Evolutionary conservation across 1,140 invertebrate genomes (phyloP).

Genomic region (Euborellia annulipes): DNA sequence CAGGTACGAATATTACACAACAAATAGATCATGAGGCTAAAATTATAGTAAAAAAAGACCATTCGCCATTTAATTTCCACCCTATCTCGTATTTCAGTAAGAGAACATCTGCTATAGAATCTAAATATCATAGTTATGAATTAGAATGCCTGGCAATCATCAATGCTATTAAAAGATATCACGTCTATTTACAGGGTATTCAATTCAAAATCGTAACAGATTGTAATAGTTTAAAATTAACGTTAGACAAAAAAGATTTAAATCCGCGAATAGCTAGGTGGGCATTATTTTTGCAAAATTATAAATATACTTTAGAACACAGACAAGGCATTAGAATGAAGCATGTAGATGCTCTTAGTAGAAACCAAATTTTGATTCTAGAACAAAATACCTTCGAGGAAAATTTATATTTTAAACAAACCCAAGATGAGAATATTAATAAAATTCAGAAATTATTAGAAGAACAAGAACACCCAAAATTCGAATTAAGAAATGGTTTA

Average conservation of each 20-base stretch:
- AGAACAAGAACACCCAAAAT: too few relatives aligned
- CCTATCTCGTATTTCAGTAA: too few relatives aligned
- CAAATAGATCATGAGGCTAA: too few relatives aligned
- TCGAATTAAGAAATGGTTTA: too few relatives aligned
- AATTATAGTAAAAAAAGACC: too few relatives aligned
- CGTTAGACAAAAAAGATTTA: constrained; percentile 22
- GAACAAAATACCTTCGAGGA: too few relatives aligned
- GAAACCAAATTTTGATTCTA: neutral
- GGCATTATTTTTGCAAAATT: constrained; percentile 22
- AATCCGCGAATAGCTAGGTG: constrained; percentile 23
- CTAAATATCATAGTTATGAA: constrained; percentile 25
- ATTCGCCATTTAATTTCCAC: too few relatives aligned
- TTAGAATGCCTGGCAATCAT: constrained; percentile 32
- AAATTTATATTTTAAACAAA: too few relatives aligned
- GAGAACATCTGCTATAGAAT: constrained; percentile 23
- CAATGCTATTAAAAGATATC: constrained; percentile 30
- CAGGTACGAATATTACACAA: too few relatives aligned
- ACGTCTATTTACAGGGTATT: constrained; percentile 31
- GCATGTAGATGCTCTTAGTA: constrained; percentile 18
- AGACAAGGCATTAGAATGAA: constrained; percentile 18
- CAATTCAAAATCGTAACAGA: constrained; percentile 28
- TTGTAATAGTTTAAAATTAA: constrained; percentile 12
- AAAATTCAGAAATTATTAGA: too few relatives aligned
- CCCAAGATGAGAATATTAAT: too few relatives aligned
- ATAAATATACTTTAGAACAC: constrained; percentile 29